Percentiles rank a stretch among this genome's conserved stretches.
Evolutionary conservation across 2,113 vertebrate genomes (phyloP).

Genomic region (Charadrius vociferus): DNA sequence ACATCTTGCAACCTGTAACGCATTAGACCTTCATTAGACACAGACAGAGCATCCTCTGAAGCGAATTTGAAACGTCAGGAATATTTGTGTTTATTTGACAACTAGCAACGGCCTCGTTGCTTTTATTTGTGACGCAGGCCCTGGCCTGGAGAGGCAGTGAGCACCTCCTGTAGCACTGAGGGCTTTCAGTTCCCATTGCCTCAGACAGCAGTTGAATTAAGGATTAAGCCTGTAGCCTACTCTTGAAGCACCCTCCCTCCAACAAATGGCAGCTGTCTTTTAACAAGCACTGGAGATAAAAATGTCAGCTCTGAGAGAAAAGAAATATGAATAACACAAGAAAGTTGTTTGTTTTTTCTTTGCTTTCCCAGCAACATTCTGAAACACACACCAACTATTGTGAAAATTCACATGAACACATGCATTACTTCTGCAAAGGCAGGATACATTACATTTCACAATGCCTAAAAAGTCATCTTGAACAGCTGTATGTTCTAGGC

Average conservation of each 20-base stretch:
- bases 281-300: background rate
- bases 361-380: constrained; percentile 4
- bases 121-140: background rate
- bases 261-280: background rate
- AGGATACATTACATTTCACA: background rate
- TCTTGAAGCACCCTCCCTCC: background rate
- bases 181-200: background rate
- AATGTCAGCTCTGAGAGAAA: background rate
- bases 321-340: background rate
- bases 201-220: background rate
- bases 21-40: background rate
- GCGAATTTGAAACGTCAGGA: background rate
- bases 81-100: background rate
- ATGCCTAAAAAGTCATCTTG: background rate
- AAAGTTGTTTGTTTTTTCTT: background rate
- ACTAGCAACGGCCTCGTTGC: background rate
- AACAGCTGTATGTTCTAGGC: constrained; percentile 49
- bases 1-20: background rate
- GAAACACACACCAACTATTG: background rate
- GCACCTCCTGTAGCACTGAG: background rate
- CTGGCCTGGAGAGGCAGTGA: background rate
- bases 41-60: background rate
- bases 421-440: background rate
- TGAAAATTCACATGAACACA: constrained; percentile 11
- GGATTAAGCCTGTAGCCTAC: background rate